Conservation (phyloP, 2,797 vertebrate species). For the Tauraco hartlaubi region DNA sequence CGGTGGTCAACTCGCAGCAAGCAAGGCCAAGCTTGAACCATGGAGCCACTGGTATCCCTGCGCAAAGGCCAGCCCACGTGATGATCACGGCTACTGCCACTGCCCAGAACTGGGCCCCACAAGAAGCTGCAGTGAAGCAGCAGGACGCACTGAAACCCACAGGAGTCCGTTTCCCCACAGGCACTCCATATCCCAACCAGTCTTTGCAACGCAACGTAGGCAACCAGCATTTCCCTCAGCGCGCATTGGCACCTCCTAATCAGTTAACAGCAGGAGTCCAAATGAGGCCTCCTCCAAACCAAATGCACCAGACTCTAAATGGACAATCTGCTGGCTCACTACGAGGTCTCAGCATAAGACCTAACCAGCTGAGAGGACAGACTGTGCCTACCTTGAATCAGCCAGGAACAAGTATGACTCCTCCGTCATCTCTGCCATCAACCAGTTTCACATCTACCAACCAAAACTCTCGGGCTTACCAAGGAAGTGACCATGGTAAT, state of each 20-base stretch:
- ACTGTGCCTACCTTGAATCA: constrained; percentile 85
- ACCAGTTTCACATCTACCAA: constrained; percentile 83
- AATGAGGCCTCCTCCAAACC: constrained; percentile 86
- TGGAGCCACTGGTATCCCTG: constrained; percentile 75
- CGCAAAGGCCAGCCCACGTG: constrained; percentile 82
- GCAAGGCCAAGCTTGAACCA: constrained; percentile 82
- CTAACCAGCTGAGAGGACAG: constrained; percentile 83
- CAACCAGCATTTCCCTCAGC: constrained; percentile 86
- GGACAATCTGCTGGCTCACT: constrained; percentile 77
- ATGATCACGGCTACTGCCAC: constrained; percentile 79
- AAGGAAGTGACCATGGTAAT: constrained; percentile 83
- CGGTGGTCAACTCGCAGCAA: constrained; percentile 81
- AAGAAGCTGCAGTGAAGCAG: constrained; percentile 82
- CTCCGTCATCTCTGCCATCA: constrained; percentile 83
- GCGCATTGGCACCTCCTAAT: constrained; percentile 85
- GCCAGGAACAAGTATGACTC: constrained; percentile 79
- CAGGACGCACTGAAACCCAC: constrained; percentile 79
- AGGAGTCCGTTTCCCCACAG: constrained; percentile 80
- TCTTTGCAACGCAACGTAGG: constrained; percentile 80
- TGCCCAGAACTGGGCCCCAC: constrained; percentile 83
- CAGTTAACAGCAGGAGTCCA: constrained; percentile 86
- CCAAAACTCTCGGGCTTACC: constrained; percentile 83
- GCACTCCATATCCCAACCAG: constrained; percentile 82
- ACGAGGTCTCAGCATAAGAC: constrained; percentile 83
- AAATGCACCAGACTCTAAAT: constrained; percentile 78